Conservation (phyloP, 2,888 invertebrate species). For the Lepas anatifera region DNA sequence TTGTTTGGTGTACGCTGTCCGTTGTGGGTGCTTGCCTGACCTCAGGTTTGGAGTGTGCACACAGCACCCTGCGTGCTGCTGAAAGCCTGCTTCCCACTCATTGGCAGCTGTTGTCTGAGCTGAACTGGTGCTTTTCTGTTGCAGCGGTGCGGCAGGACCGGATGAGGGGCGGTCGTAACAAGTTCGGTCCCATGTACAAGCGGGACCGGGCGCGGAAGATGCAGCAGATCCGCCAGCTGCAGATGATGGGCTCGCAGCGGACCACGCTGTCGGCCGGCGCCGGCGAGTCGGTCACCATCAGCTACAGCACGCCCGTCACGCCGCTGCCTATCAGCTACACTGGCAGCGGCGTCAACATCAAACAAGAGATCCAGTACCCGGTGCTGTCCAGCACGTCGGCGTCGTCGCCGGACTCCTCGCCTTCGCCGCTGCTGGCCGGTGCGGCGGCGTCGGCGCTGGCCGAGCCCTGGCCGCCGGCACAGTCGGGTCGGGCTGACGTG, state of each 20-base stretch:
- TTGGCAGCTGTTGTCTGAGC: too few species aligned
- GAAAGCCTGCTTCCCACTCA: too few species aligned
- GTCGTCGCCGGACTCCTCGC: slow-evolving; percentile 80
- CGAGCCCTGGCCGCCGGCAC: background rate
- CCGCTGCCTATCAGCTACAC: slow-evolving; percentile 33
- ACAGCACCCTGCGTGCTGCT: too few species aligned
- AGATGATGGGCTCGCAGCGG: slow-evolving; percentile 34
- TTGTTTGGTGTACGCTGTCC: background rate
- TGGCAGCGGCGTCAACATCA: slow-evolving; percentile 54
- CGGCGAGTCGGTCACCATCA: background rate
- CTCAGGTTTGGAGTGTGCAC: too few species aligned
- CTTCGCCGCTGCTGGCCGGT: slow-evolving; percentile 49
- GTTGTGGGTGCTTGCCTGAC: too few species aligned
- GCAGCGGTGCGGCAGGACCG: slow-evolving; percentile 96
- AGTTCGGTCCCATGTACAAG: slow-evolving; percentile 99
- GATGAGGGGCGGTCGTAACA: slow-evolving; percentile 98
- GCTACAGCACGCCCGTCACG: slow-evolving; percentile 17
- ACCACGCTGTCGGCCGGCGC: slow-evolving; percentile 28
- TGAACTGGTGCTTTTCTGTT: too few species aligned
- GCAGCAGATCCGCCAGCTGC: slow-evolving; percentile 84
- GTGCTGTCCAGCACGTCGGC: slow-evolving; percentile 55
- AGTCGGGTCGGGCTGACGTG: slow-evolving; percentile 38
- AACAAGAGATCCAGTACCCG: slow-evolving; percentile 93
- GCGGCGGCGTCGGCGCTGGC: background rate
- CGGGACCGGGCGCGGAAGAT: slow-evolving; percentile 92